A percentile compares a stretch with the other conserved stretches of the same genome.
Evolutionary conservation across 2,888 invertebrate species (phyloP).

Genomic region (Ormyrus thymus): DNA sequence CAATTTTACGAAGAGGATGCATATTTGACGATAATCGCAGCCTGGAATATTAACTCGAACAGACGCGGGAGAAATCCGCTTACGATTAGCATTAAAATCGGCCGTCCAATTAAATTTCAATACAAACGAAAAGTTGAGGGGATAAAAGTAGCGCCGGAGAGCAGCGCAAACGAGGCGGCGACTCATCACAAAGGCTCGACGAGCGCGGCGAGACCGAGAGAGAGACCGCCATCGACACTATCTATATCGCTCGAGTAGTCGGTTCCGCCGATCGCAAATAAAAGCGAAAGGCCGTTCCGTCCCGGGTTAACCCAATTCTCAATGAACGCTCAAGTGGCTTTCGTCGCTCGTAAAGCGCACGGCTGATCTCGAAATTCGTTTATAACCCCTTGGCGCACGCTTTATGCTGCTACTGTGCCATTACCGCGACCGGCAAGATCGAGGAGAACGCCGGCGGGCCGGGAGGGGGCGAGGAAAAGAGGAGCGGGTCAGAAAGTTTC

Average conservation of each 20-base stretch:
- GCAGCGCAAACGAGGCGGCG: too few relatives aligned
- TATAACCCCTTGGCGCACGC: constrained; percentile 3
- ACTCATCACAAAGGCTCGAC: too few relatives aligned
- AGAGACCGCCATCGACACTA: too few relatives aligned
- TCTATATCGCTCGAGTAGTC: background rate
- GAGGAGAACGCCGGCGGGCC: background rate
- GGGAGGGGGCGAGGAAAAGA: too few relatives aligned
- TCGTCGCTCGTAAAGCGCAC: constrained; percentile 24
- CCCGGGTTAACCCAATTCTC: constrained; percentile 20
- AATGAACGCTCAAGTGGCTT: constrained; percentile 2
- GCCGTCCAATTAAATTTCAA: background rate
- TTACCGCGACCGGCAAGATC: constrained; percentile 1
- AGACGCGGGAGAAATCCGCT: background rate
- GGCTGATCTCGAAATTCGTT: constrained; percentile 41
- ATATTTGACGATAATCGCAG: too few relatives aligned
- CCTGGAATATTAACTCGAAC: too few relatives aligned
- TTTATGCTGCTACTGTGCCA: background rate
- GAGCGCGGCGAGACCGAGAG: too few relatives aligned
- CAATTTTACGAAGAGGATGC: too few relatives aligned
- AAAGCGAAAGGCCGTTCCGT: constrained; percentile 5
- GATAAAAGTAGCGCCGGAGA: background rate
- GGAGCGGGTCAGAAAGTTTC: constrained; percentile 24
- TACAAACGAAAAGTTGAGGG: too few relatives aligned
- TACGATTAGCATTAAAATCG: background rate
- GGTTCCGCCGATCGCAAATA: background rate